Conservation (phyloP, 2,797 vertebrate genomes). For the Bovichtus diacanthus region DNA sequence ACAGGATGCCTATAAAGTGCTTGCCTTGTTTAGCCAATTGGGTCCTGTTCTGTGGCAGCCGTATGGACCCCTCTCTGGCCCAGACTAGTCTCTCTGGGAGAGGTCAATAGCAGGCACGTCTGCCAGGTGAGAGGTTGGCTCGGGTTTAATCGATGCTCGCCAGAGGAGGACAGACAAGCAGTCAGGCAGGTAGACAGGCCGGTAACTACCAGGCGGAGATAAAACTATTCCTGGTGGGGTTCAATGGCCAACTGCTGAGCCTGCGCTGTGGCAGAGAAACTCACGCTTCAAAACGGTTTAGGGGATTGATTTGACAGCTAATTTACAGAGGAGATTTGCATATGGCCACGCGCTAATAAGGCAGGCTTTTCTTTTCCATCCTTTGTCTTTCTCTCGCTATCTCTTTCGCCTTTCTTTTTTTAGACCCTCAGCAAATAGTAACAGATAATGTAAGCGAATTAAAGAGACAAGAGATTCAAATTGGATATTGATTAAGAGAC, state of each 20-base stretch:
- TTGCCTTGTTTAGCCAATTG: slow-evolving; percentile 53
- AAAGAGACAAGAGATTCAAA: slow-evolving; percentile 85
- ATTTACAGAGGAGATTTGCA: slow-evolving; percentile 85
- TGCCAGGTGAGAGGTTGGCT: slow-evolving; percentile 78
- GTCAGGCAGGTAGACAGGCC: slow-evolving; percentile 52
- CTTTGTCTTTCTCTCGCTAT: slow-evolving; percentile 70
- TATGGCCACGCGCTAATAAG: slow-evolving; percentile 79
- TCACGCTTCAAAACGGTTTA: slow-evolving; percentile 73
- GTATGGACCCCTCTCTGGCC: slow-evolving; percentile 44
- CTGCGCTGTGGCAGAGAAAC: slow-evolving; percentile 55
- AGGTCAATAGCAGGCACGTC: slow-evolving; percentile 65
- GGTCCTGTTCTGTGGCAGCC: slow-evolving; percentile 57
- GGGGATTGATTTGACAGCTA: slow-evolving; percentile 84
- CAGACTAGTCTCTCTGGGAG: slow-evolving; percentile 59
- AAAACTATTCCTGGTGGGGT: slow-evolving; percentile 73
- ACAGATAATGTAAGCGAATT: slow-evolving; percentile 84
- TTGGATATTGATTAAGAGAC: slow-evolving; percentile 85
- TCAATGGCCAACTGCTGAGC: slow-evolving; percentile 64
- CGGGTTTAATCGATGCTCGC: slow-evolving; percentile 68
- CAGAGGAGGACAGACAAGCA: slow-evolving; percentile 49
- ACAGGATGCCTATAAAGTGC: slow-evolving; percentile 18
- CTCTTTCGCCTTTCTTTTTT: slow-evolving; percentile 57
- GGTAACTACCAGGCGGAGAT: slow-evolving; percentile 62
- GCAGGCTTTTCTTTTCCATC: slow-evolving; percentile 66
- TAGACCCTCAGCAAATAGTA: slow-evolving; percentile 72